Conservation (phyloP, 2,888 invertebrate genomes). For the Phanerotoma sp. region DNA sequence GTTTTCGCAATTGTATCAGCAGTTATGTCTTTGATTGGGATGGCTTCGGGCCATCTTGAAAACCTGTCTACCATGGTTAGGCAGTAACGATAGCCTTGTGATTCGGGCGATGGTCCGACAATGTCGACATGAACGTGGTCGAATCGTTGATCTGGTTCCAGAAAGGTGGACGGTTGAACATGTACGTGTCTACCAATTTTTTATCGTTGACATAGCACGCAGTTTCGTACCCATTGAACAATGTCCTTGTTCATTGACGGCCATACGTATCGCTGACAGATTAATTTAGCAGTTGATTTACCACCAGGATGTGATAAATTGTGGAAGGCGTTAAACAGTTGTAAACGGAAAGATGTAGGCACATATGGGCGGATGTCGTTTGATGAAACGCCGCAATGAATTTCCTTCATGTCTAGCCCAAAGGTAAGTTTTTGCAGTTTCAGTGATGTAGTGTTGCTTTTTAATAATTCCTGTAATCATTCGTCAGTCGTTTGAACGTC, state of each 20-base stretch:
- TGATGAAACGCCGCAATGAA: slow-evolving; percentile 29
- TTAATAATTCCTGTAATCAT: slow-evolving; percentile 4
- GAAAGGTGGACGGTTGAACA: slow-evolving; percentile 31
- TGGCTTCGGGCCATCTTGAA: slow-evolving; percentile 38
- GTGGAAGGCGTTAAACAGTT: slow-evolving; percentile 30
- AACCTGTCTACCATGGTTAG: slow-evolving; percentile 47
- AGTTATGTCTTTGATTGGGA: slow-evolving; percentile 30
- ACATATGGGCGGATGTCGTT: slow-evolving; percentile 32
- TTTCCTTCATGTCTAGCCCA: neutral
- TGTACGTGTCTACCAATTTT: slow-evolving; percentile 41
- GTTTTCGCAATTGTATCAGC: slow-evolving; percentile 25
- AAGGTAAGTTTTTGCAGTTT: slow-evolving; percentile 4
- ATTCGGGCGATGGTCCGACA: slow-evolving; percentile 43
- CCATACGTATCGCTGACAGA: slow-evolving; percentile 39
- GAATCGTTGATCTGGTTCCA: slow-evolving; percentile 39
- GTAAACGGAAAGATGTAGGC: slow-evolving; percentile 27
- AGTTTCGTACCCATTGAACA: slow-evolving; percentile 40
- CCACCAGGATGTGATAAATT: slow-evolving; percentile 33
- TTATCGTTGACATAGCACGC: slow-evolving; percentile 43
- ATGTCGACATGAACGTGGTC: slow-evolving; percentile 47
- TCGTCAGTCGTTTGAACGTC: slow-evolving; percentile 11
- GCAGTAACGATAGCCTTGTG: slow-evolving; percentile 42
- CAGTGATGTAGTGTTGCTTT: neutral
- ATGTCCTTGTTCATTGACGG: slow-evolving; percentile 40
- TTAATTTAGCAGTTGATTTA: slow-evolving; percentile 30